Evolutionary conservation across 2,888 invertebrate genomes (phyloP).

Genomic region (Polymixis flavicincta): DNA sequence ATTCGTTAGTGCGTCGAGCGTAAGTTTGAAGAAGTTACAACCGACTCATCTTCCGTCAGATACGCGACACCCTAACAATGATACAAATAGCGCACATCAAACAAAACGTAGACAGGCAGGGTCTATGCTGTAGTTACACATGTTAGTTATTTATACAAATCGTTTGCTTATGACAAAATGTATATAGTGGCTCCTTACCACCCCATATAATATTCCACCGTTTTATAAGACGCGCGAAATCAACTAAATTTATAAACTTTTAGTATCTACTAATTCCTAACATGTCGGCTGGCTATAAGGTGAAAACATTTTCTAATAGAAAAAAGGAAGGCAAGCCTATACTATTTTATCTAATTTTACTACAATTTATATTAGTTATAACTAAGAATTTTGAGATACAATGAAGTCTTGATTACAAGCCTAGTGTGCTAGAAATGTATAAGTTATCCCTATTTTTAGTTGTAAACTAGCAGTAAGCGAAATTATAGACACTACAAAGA

Average conservation of each 20-base stretch:
- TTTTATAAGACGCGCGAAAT: neutral
- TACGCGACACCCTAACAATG: neutral
- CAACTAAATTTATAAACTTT: neutral
- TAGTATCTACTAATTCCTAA: neutral
- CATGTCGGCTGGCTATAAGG: conserved; percentile 3
- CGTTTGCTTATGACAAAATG: neutral
- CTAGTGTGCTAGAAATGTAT: conserved; percentile 22
- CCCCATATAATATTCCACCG: neutral
- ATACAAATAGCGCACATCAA: conserved; percentile 6
- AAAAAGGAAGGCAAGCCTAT: conserved; percentile 25
- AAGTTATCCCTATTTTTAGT: neutral
- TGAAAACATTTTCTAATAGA: conserved; percentile 16
- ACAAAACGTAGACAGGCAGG: neutral
- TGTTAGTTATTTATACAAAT: neutral
- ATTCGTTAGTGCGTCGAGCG: neutral
- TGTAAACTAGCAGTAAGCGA: conserved; percentile 22
- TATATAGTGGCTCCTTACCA: neutral
- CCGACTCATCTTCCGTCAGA: neutral
- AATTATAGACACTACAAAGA: neutral
- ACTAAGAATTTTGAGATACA: conserved; percentile 52
- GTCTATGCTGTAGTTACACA: neutral
- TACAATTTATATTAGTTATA: conserved; percentile 22
- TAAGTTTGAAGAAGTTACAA: neutral
- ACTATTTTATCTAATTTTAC: conserved; percentile 23
- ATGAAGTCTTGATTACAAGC: conserved; percentile 39